These are phyloP conservation scores for Xestia ashworthii DNA, from an alignment of 2,888 invertebrate genomes.

Conservation along the genomic window DNA sequence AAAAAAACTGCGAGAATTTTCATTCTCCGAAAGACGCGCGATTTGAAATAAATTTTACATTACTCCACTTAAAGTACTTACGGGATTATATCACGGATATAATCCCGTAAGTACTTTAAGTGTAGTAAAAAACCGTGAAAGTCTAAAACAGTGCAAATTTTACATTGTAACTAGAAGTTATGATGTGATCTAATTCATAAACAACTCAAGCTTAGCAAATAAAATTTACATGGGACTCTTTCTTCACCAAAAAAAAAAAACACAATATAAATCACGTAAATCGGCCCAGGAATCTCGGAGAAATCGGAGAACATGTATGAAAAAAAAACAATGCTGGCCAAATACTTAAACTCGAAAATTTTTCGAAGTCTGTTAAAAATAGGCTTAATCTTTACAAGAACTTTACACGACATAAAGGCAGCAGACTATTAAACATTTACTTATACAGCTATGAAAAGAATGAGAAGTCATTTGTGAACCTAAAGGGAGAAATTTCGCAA, in stretches of 20 bases:
- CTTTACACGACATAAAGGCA: background rate
- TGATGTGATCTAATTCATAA: background rate
- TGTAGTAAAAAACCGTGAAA: no score
- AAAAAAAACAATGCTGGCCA: background rate
- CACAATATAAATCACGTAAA: background rate
- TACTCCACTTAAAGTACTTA: no score
- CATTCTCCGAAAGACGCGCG: background rate
- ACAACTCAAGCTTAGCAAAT: background rate
- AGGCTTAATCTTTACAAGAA: background rate
- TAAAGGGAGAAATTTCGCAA: background rate
- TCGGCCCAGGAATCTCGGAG: background rate
- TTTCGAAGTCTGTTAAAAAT: no score
- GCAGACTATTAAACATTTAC: background rate
- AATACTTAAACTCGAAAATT: background rate
- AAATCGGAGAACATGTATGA: background rate
- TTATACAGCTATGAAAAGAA: background rate
- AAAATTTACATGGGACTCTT: background rate
- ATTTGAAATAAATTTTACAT: background rate
- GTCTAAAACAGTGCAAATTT: no score
- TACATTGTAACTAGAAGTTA: background rate
- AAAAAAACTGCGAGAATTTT: background rate
- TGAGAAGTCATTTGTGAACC: background rate
- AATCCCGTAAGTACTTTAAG: no score
- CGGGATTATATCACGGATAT: no score
- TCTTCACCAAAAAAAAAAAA: no score